Evolutionary conservation across 2,888 invertebrate species (phyloP).

Genomic region (Mesoligia furuncula): DNA sequence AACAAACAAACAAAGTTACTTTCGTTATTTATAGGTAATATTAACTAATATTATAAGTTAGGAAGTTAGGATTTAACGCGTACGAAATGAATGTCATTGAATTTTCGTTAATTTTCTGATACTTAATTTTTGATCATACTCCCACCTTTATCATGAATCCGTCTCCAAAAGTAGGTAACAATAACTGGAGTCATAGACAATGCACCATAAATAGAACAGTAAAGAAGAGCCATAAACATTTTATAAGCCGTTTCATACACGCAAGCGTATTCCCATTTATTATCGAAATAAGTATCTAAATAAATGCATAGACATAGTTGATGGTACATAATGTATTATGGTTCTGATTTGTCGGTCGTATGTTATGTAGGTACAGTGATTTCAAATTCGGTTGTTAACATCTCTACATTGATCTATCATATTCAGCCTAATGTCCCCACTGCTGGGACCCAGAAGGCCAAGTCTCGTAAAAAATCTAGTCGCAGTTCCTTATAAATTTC

Average conservation of each 20-base stretch:
- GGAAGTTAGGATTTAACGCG: too few species aligned
- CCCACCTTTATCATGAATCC: constrained; percentile 14
- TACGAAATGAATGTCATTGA: too few species aligned
- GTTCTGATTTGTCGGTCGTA: not conserved
- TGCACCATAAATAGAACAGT: constrained; percentile 71
- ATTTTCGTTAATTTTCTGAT: too few species aligned
- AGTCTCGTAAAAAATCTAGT: too few species aligned
- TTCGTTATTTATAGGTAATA: too few species aligned
- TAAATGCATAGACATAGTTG: constrained; percentile 24
- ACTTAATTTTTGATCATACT: too few species aligned
- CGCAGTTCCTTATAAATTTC: too few species aligned
- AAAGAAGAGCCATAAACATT: constrained; percentile 79
- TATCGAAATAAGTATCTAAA: constrained; percentile 33
- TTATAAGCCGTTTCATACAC: constrained; percentile 78
- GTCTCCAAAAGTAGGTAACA: constrained; percentile 46
- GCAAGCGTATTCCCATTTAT: constrained; percentile 69
- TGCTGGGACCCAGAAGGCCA: too few species aligned
- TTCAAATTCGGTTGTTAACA: not conserved
- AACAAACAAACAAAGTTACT: too few species aligned
- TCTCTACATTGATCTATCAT: too few species aligned
- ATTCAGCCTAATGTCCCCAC: too few species aligned
- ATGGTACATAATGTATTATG: not conserved
- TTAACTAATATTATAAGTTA: too few species aligned
- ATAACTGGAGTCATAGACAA: constrained; percentile 44
- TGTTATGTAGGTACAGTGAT: not conserved